Base-by-base conservation (phyloP, 2,888 invertebrate genomes). In the Parnassius apollo region DNA sequence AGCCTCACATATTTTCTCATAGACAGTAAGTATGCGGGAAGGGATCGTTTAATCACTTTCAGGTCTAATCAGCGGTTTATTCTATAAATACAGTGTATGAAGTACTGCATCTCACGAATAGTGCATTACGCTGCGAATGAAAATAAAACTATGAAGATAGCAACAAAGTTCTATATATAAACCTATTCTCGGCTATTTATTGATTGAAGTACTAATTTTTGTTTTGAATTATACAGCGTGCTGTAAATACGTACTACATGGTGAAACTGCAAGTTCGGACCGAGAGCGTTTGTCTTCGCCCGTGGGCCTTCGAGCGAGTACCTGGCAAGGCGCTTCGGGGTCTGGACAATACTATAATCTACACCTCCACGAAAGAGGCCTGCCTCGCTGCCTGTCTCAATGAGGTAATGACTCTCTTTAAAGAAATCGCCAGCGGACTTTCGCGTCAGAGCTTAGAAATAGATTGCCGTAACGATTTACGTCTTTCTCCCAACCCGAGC, bases 181-280 rank as follows among this genome's bases (percentile, higher is more conserved):
- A 52, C 18, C 12, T 13, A 42, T 42, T 42, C 12, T 7, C 35
- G 3, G 9, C 12, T 52, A 12, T 52, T 59, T 45, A 8, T 46
- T 42, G 45, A 57, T 35, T 59, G 46, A 54, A 54, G 18, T 9
- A n/a, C 25, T 53, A 50, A 25, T 58, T 55, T 35, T 25, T 44
- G 35, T 48, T 50, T 57, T 13, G 57, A 9, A 54, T 48, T 46
- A 13, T 68, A 10, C 93, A 94, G 85, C 93, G 96, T 64, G 95
- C 97, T 25, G 96, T 96, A 76, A 98, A 97, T 85, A 96, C 97
- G 92, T 98, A 98, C 87, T 98, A 98, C 93, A 97, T 98, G 97
- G 97, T 97, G 77, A 98, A 98, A 88, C 92, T 98, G 75, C 96
- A 96, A 90, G 94, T 98, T 74, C 93, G 97, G 83, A 96, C 97